phyloP scores from a whole-genome alignment of 30 jellyfish, hydroid and myxozoan genomes.

The Pseudorhiza aurosa region DNA sequence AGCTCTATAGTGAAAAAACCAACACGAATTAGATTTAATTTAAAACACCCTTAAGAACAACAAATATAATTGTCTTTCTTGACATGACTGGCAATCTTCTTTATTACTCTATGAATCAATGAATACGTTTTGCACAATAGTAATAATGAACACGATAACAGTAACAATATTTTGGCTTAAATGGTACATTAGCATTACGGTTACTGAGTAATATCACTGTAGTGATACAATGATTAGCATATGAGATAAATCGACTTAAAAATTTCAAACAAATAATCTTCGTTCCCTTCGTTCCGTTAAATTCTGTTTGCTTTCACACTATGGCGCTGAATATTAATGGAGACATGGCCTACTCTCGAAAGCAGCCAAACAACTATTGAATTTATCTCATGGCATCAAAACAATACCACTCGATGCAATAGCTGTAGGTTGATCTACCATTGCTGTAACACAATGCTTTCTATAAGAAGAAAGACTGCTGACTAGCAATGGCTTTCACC shows the following conservation, averaged over 20 bases:
- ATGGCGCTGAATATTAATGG: conserved; percentile 28
- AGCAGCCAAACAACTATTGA: conserved; percentile 22
- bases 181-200: neutral
- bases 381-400: conserved; percentile 28
- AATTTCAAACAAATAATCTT: no score
- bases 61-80: neutral
- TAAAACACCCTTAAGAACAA: no score
- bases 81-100: no score
- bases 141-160: neutral
- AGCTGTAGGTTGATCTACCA: conserved; percentile 33
- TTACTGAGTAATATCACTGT: neutral
- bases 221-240: neutral
- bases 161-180: neutral
- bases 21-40: no score
- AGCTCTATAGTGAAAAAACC: conserved; percentile 67
- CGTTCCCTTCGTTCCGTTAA: no score
- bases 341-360: conserved; percentile 65
- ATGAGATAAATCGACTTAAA: no score
- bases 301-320: conserved; percentile 69
- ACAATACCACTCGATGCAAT: conserved; percentile 45
- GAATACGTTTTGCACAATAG: no score
- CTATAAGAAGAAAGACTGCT: conserved; percentile 36
- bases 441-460: conserved; percentile 63
- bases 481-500: conserved; percentile 82
- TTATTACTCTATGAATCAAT: no score